phyloP scores from a whole-genome alignment of 2,888 invertebrate genomes.

The Cryptocephalus moraei region DNA sequence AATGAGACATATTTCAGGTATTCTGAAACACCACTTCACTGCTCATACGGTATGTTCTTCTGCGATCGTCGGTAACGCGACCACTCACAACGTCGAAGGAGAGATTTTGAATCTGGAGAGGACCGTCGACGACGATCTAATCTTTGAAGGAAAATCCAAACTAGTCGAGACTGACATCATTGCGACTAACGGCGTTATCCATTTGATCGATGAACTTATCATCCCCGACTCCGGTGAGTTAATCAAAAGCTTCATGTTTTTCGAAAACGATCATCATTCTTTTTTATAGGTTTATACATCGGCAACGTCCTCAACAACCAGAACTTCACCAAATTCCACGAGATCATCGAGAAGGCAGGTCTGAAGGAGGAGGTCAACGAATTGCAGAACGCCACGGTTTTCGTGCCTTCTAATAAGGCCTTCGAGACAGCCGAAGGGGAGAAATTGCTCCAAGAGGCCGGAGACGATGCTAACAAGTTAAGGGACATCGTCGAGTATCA shows the following conservation, averaged over 20 bases:
- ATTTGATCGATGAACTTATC: constrained; percentile 55
- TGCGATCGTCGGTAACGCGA: constrained; percentile 45
- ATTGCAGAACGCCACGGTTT: constrained; percentile 49
- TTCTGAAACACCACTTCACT: constrained; percentile 56
- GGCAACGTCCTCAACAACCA: constrained; percentile 44
- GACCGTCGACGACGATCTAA: constrained; percentile 42
- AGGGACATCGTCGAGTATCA: constrained; percentile 54
- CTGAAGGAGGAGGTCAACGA: constrained; percentile 46
- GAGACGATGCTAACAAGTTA: constrained; percentile 39
- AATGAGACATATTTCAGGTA: constrained; percentile 36
- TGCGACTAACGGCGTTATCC: constrained; percentile 64
- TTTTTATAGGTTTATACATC: constrained; percentile 28
- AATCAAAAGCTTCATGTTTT: background rate
- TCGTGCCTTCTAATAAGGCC: constrained; percentile 56
- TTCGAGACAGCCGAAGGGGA: constrained; percentile 40
- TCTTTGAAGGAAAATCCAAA: constrained; percentile 48
- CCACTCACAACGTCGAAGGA: constrained; percentile 43
- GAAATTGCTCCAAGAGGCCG: constrained; percentile 33
- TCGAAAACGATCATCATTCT: background rate
- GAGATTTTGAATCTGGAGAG: constrained; percentile 41
- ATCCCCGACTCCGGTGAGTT: constrained; percentile 45
- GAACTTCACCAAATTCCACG: constrained; percentile 50
- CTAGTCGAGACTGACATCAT: constrained; percentile 50
- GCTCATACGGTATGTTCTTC: constrained; percentile 56
- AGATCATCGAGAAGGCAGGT: constrained; percentile 44